Evolutionary conservation across 2,888 invertebrate species (phyloP).

Genomic region (Acleris cristana): DNA sequence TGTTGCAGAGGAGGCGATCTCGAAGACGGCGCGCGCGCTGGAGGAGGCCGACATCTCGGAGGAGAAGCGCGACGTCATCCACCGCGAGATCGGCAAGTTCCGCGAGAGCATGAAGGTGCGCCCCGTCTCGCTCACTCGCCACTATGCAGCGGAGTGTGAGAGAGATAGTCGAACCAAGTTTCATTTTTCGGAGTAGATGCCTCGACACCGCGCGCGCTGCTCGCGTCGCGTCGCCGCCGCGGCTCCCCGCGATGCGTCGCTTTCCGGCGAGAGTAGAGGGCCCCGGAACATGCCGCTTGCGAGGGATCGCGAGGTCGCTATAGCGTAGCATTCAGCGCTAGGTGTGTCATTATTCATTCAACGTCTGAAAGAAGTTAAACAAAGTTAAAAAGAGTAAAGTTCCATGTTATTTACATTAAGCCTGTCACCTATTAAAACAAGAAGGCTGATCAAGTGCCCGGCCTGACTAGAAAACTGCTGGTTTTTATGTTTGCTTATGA

Average conservation of each 20-base stretch:
- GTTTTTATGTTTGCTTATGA: no score
- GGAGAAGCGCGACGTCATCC: constrained; percentile 97
- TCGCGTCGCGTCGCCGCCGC: constrained; percentile 38
- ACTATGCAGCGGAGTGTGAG: constrained; percentile 9
- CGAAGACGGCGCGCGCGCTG: constrained; percentile 86
- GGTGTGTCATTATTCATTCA: no score
- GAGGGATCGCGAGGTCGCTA: neutral
- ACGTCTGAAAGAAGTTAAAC: no score
- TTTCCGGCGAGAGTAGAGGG: neutral
- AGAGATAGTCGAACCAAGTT: constrained; percentile 17
- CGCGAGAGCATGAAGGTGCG: constrained; percentile 97
- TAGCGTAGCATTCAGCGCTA: no score
- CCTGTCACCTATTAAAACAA: no score
- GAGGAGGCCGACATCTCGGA: constrained; percentile 97
- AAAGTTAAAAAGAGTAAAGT: no score
- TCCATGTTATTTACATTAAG: no score
- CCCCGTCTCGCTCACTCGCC: constrained; percentile 21
- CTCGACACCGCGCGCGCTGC: constrained; percentile 1
- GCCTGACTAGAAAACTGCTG: no score
- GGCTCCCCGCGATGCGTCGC: constrained; percentile 43
- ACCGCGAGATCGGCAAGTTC: constrained; percentile 98
- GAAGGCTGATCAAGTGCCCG: no score
- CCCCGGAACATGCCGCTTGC: neutral
- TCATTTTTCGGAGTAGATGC: constrained; percentile 17
- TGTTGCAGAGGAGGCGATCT: constrained; percentile 85